These are phyloP conservation scores for Brachionus plicatilis DNA, from an alignment of 1,140 invertebrate genomes.

Conservation along the genomic window DNA sequence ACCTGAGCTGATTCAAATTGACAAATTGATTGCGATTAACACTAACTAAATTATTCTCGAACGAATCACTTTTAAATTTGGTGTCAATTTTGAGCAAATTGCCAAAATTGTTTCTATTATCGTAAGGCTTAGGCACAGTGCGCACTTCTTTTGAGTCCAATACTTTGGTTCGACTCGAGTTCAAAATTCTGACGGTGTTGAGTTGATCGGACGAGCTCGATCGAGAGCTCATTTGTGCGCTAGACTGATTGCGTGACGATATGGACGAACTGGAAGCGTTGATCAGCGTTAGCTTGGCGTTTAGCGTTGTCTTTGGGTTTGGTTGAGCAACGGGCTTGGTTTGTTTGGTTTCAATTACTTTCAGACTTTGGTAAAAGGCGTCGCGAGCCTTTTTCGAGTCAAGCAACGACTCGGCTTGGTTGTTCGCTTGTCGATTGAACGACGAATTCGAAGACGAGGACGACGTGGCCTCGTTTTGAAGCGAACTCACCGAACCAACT, in stretches of 20 bases:
- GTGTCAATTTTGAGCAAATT: constrained; percentile 7
- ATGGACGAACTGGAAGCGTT: neutral
- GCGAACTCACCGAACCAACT: neutral
- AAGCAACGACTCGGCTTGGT: neutral
- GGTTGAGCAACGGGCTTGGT: too few relatives aligned
- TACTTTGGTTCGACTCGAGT: neutral
- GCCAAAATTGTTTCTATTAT: neutral
- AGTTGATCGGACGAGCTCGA: neutral
- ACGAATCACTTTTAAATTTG: constrained; percentile 12
- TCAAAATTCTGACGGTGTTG: neutral
- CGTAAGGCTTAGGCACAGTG: neutral
- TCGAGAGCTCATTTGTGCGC: neutral
- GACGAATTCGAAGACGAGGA: constrained; percentile 3
- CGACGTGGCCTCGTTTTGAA: neutral
- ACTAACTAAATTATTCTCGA: neutral
- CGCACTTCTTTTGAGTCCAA: neutral
- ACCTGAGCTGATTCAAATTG: neutral
- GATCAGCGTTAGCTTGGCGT: neutral
- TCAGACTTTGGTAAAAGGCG: constrained; percentile 6
- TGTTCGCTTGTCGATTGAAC: neutral
- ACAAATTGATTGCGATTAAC: neutral
- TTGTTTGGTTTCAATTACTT: neutral
- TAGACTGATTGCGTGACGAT: neutral
- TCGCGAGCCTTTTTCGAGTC: constrained; percentile 21
- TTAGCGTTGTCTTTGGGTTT: neutral